phyloP scores from a whole-genome alignment of 1,140 invertebrate species.

The Ceratosolen fusciceps region DNA sequence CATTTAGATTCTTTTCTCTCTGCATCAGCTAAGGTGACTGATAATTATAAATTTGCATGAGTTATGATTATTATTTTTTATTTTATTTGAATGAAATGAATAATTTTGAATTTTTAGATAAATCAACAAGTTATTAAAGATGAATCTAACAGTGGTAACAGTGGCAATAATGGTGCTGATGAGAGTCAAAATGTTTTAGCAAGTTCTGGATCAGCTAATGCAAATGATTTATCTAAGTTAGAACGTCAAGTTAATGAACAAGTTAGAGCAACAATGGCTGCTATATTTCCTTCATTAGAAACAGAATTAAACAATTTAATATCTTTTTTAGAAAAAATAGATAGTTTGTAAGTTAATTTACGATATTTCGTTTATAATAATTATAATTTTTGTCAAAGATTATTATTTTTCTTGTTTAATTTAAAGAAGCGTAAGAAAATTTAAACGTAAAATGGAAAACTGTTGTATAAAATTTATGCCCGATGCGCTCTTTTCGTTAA shows the following conservation, averaged over 20 bases:
- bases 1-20: slow-evolving; percentile 80
- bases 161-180: slow-evolving; percentile 46
- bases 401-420: neutral
- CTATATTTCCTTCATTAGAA: slow-evolving; percentile 89
- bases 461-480: no score
- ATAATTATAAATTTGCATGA: no score
- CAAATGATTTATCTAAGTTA: slow-evolving; percentile 74
- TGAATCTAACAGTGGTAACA: slow-evolving; percentile 59
- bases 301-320: slow-evolving; percentile 89
- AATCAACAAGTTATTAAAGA: slow-evolving; percentile 52
- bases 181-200: slow-evolving; percentile 54
- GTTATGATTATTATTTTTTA: slow-evolving; percentile 14
- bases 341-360: slow-evolving; percentile 83
- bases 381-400: slow-evolving; percentile 1
- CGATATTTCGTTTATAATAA: neutral
- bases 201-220: slow-evolving; percentile 63
- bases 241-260: slow-evolving; percentile 84
- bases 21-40: slow-evolving; percentile 67
- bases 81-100: neutral
- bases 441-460: no score
- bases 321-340: slow-evolving; percentile 86
- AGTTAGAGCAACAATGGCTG: slow-evolving; percentile 87
- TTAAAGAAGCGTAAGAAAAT: no score
- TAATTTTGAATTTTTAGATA: slow-evolving; percentile 11
- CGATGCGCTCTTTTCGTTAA: neutral